A percentile compares a stretch with the other conserved stretches of the same genome.
Conservation (phyloP, 2,113 vertebrate species). For the Vireo altiloquus region DNA sequence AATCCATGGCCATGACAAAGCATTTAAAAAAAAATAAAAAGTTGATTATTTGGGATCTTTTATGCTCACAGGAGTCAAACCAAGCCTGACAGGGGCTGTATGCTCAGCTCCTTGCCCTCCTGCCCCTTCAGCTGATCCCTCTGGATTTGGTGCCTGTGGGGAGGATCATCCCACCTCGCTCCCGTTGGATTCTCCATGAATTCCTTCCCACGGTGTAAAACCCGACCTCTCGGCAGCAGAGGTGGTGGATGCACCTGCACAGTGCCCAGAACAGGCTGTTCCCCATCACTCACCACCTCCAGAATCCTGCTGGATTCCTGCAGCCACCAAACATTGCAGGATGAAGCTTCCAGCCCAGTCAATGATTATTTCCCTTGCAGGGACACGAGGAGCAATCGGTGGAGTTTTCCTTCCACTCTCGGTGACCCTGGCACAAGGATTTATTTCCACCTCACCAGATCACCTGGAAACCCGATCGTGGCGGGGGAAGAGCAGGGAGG, state of each 20-base stretch:
- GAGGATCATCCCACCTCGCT: neutral
- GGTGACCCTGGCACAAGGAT: neutral
- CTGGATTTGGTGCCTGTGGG: rapidly evolving
- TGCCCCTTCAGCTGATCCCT: neutral
- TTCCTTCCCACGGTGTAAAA: rapidly evolving
- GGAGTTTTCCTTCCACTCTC: neutral
- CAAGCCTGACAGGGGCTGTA: neutral
- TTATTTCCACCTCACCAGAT: neutral
- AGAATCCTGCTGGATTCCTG: neutral
- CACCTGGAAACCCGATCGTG: neutral
- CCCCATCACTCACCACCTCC: neutral
- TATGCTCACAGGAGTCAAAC: neutral
- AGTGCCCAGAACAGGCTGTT: neutral
- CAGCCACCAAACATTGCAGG: rapidly evolving
- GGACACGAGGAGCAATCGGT: neutral
- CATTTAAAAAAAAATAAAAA: neutral
- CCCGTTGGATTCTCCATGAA: neutral
- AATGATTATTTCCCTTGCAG: neutral
- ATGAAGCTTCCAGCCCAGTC: neutral
- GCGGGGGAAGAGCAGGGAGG: neutral
- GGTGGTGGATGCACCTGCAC: neutral
- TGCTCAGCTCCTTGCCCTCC: neutral
- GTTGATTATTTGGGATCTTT: neutral
- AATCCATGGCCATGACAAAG: rapidly evolving
- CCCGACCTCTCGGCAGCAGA: neutral